Evolutionary conservation across 2,797 vertebrate genomes (phyloP).

Genomic region (Triplophysa yarkandensis): DNA sequence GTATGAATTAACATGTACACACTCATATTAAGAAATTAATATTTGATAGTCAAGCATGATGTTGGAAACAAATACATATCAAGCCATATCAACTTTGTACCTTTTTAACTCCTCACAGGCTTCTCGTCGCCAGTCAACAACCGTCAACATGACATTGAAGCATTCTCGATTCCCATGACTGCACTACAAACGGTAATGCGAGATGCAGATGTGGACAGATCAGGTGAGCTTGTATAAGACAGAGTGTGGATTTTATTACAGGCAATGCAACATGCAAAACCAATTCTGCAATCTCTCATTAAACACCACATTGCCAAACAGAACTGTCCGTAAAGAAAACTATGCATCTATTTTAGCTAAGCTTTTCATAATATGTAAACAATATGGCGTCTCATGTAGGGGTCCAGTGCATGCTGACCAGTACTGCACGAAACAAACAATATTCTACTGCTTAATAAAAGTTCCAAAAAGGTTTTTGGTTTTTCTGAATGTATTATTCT

Average conservation of each 20-base stretch:
- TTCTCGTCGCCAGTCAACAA: constrained; percentile 41
- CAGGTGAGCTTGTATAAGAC: constrained; percentile 41
- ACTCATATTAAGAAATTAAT: not conserved
- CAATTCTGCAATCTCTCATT: constrained; percentile 3
- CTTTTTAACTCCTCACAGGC: constrained; percentile 25
- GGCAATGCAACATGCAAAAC: not conserved
- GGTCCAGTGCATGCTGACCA: constrained; percentile 1
- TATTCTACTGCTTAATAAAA: no score
- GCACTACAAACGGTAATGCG: constrained; percentile 47
- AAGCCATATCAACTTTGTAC: not conserved
- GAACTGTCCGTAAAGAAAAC: not conserved
- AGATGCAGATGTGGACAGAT: constrained; percentile 39
- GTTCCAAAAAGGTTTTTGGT: no score
- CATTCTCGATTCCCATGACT: constrained; percentile 38
- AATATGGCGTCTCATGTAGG: not conserved
- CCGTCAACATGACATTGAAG: constrained; percentile 24
- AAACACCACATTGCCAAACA: constrained; percentile 23
- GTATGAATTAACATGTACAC: constrained; percentile 17
- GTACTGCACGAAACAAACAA: not conserved
- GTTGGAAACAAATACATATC: not conserved
- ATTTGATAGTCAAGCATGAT: not conserved
- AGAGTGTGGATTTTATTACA: constrained; percentile 10
- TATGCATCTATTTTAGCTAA: constrained; percentile 1
- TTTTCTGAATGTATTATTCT: no score
- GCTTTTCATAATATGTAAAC: not conserved